These are phyloP conservation scores for Anoncus sp. DNA, from an alignment of 2,888 invertebrate species.

Conservation along the genomic window DNA sequence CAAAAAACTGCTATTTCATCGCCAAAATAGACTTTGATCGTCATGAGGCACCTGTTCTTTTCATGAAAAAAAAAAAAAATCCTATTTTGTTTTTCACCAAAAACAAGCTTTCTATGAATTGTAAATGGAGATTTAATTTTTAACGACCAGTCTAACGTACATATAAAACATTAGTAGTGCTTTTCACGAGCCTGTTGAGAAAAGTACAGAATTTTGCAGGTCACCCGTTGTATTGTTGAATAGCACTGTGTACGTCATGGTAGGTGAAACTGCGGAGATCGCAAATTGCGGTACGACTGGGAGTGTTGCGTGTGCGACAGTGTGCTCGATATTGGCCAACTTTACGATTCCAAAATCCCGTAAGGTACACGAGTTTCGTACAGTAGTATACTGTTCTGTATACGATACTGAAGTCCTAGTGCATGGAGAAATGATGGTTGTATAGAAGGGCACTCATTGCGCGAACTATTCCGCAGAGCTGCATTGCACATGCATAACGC, in stretches of 20 bases:
- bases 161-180: slow-evolving; percentile 9
- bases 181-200: slow-evolving; percentile 33
- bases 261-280: slow-evolving; percentile 50
- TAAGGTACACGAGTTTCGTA: slow-evolving; percentile 49
- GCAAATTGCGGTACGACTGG: slow-evolving; percentile 43
- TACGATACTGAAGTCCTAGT: slow-evolving; percentile 28
- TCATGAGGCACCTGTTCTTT: too few relatives aligned
- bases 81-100: too few relatives aligned
- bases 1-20: too few relatives aligned
- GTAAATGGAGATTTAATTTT: too few relatives aligned
- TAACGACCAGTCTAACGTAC: too few relatives aligned
- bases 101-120: too few relatives aligned
- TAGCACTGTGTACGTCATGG: slow-evolving; percentile 41
- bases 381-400: slow-evolving; percentile 31
- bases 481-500: slow-evolving; percentile 47
- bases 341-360: slow-evolving; percentile 67
- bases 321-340: slow-evolving; percentile 59
- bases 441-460: slow-evolving; percentile 30
- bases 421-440: slow-evolving; percentile 24
- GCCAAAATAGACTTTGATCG: too few relatives aligned
- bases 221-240: slow-evolving; percentile 21
- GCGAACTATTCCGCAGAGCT: slow-evolving; percentile 39
- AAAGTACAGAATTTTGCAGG: slow-evolving; percentile 22
- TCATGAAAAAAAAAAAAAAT: too few relatives aligned
- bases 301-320: slow-evolving; percentile 42